A percentile compares a stretch with the other conserved stretches of the same genome.
Conservation (phyloP, 1,140 invertebrate species). For the Meteorus sp. region DNA sequence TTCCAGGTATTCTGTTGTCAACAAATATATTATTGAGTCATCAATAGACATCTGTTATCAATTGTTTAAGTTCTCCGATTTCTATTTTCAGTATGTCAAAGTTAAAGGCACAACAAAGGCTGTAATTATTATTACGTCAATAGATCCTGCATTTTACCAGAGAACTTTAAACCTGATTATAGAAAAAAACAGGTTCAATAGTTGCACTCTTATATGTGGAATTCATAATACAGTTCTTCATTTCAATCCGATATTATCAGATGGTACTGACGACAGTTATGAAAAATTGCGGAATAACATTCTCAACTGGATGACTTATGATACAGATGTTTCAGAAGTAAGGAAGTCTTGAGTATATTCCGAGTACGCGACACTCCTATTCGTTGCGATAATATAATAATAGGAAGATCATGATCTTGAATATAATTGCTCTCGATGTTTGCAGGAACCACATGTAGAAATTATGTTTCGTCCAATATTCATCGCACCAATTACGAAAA, state of each 20-base stretch:
- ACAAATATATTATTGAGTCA: constrained; percentile 9
- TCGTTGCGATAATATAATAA: no score
- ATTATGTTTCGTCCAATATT: constrained; percentile 68
- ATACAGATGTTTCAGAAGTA: constrained; percentile 52
- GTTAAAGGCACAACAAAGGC: constrained; percentile 54
- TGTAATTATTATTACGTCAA: constrained; percentile 60
- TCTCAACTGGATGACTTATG: constrained; percentile 61
- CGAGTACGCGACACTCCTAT: not conserved
- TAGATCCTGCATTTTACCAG: constrained; percentile 54
- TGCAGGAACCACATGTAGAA: constrained; percentile 59
- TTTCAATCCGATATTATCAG: constrained; percentile 35
- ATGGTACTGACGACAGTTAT: constrained; percentile 46
- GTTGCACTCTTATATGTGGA: constrained; percentile 58
- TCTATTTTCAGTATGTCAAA: constrained; percentile 47
- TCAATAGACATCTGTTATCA: no score
- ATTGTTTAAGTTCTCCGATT: constrained; percentile 6
- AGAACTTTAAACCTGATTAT: constrained; percentile 59
- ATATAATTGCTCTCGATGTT: not conserved
- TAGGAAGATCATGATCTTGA: no score
- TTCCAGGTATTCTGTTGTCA: constrained; percentile 43
- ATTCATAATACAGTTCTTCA: constrained; percentile 54
- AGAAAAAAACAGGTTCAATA: constrained; percentile 59
- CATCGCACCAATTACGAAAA: constrained; percentile 61
- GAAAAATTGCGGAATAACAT: constrained; percentile 56
- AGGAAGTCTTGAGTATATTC: not conserved